Percentiles rank a stretch among this genome's conserved stretches.
These are phyloP conservation scores for Callosobruchus maculatus DNA, from an alignment of 2,888 invertebrate species.

Conservation along the genomic window DNA sequence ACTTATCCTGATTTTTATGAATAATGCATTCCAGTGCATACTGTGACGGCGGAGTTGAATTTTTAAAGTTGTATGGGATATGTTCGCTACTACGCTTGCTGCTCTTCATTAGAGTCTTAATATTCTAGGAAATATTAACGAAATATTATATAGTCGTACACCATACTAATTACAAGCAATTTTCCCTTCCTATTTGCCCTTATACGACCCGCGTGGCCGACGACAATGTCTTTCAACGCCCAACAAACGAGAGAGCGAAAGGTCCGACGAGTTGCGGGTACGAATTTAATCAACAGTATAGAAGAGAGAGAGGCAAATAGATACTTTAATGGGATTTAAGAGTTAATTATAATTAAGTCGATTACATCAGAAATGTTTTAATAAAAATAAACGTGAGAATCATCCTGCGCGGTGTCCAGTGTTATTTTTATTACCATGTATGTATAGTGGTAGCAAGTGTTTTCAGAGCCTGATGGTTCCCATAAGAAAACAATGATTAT, in stretches of 20 bases:
- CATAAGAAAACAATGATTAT: background rate
- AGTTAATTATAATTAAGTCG: slow-evolving; percentile 18
- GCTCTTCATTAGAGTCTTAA: too few relatives aligned
- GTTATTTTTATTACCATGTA: background rate
- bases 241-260: background rate
- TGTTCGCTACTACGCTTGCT: too few relatives aligned
- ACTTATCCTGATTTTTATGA: too few relatives aligned
- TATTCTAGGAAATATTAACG: too few relatives aligned
- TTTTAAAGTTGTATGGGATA: too few relatives aligned
- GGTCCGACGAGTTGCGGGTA: background rate
- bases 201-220: too few relatives aligned
- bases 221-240: too few relatives aligned
- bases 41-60: too few relatives aligned
- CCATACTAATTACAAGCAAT: too few relatives aligned
- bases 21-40: too few relatives aligned
- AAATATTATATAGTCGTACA: too few relatives aligned
- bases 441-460: background rate
- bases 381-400: slow-evolving; percentile 31
- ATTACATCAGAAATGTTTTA: slow-evolving; percentile 27
- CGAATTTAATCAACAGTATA: background rate
- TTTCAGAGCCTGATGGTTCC: background rate
- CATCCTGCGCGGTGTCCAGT: background rate
- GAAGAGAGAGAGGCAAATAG: background rate
- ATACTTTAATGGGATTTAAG: background rate
- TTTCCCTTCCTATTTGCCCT: too few relatives aligned